Conservation (phyloP, 2,888 invertebrate species). For the Frankliniella fusca region DNA sequence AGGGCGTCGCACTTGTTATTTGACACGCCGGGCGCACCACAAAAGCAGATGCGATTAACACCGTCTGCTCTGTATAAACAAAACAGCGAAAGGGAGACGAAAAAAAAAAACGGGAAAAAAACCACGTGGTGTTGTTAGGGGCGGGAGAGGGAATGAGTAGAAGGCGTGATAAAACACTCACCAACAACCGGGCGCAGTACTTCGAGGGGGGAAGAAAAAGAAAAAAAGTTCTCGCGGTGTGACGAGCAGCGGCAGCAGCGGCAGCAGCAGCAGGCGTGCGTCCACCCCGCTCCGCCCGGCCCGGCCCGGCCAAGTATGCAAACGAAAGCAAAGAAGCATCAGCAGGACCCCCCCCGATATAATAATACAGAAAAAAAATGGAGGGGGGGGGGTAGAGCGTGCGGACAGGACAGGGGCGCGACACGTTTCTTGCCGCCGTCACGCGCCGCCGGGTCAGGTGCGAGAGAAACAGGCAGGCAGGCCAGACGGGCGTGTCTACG, state of each 20-base stretch:
- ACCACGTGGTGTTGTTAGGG: not conserved
- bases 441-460: not conserved
- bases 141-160: too few species aligned
- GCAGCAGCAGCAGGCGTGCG: not conserved
- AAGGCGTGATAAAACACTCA: not conserved
- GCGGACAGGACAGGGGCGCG: not conserved
- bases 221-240: not conserved
- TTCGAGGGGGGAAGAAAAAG: not conserved
- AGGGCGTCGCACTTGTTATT: not conserved
- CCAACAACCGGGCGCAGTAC: not conserved
- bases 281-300: not conserved
- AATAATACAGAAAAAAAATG: not conserved
- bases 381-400: not conserved
- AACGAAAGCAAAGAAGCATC: not conserved
- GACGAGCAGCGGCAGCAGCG: not conserved
- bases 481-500: not conserved
- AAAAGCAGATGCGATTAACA: not conserved
- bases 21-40: not conserved
- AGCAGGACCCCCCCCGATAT: not conserved
- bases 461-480: too few species aligned
- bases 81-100: not conserved
- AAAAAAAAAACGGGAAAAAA: not conserved
- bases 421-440: not conserved
- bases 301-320: not conserved
- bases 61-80: not conserved